phyloP scores from a whole-genome alignment of 2,888 invertebrate genomes.

The Yponomeuta malinellus region DNA sequence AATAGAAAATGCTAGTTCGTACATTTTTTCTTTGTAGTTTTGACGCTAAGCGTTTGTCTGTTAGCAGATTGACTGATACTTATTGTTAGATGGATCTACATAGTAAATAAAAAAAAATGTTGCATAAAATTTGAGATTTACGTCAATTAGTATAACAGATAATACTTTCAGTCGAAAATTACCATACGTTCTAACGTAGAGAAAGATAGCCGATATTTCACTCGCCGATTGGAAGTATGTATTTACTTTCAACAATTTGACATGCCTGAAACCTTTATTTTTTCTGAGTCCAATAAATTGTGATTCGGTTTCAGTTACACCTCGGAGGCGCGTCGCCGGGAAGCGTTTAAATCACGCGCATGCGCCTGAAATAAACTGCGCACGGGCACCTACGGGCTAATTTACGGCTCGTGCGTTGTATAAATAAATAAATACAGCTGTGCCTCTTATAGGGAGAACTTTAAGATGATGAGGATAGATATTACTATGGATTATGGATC shows the following conservation, averaged over 20 bases:
- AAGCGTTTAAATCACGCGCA: conserved; percentile 67
- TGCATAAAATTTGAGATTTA: too few relatives aligned
- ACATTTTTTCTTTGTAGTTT: background rate
- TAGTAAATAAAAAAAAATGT: too few relatives aligned
- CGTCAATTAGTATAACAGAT: too few relatives aligned
- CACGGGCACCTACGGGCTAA: conserved; percentile 67
- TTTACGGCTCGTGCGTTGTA: conserved; percentile 69
- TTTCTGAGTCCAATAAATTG: conserved; percentile 32
- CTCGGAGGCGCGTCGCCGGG: conserved; percentile 30
- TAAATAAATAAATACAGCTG: conserved; percentile 67
- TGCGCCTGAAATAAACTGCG: conserved; percentile 65
- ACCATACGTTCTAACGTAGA: background rate
- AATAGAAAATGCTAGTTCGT: conserved; percentile 24
- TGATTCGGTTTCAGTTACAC: conserved; percentile 46
- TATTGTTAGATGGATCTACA: too few relatives aligned
- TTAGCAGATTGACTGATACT: too few relatives aligned
- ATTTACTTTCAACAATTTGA: background rate
- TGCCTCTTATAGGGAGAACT: background rate
- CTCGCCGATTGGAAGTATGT: background rate
- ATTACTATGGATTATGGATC: background rate
- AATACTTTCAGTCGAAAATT: too few relatives aligned
- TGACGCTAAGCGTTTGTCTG: too few relatives aligned
- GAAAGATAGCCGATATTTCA: background rate
- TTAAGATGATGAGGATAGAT: conserved; percentile 23
- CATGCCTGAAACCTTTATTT: background rate